phyloP scores from a whole-genome alignment of 2,797 vertebrate species.

The Schizothorax lantsangensis region DNA sequence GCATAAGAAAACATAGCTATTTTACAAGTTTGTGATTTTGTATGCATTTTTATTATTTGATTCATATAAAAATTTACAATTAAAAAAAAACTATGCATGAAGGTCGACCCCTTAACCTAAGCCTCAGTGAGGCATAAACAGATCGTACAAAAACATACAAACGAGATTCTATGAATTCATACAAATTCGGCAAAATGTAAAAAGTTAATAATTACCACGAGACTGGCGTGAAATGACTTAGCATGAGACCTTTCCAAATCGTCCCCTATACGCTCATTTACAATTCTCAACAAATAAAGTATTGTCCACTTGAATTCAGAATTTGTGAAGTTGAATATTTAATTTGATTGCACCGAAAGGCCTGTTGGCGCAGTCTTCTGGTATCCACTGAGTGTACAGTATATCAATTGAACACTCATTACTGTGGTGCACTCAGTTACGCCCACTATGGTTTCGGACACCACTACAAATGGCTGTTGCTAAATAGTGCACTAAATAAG shows the following conservation, averaged over 20 bases:
- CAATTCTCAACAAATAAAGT: neutral
- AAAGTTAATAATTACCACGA: neutral
- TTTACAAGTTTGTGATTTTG: neutral
- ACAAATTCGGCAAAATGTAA: neutral
- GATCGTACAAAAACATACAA: neutral
- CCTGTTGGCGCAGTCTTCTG: no score
- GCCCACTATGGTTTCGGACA: neutral
- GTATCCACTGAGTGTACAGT: no score
- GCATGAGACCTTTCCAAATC: neutral
- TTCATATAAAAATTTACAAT: neutral
- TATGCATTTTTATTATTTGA: neutral
- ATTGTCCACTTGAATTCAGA: neutral
- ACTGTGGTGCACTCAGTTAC: neutral
- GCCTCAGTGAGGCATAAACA: neutral
- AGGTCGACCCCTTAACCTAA: neutral
- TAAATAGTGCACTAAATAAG: neutral
- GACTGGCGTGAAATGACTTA: neutral
- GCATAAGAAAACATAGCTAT: neutral
- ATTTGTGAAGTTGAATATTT: no score
- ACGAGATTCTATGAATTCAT: neutral
- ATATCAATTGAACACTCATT: no score
- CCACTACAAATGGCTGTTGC: neutral
- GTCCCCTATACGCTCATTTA: neutral
- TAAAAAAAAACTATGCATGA: no score
- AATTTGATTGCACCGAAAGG: no score